phyloP scores from a whole-genome alignment of 2,113 vertebrate species.

The Malurus elegans region DNA sequence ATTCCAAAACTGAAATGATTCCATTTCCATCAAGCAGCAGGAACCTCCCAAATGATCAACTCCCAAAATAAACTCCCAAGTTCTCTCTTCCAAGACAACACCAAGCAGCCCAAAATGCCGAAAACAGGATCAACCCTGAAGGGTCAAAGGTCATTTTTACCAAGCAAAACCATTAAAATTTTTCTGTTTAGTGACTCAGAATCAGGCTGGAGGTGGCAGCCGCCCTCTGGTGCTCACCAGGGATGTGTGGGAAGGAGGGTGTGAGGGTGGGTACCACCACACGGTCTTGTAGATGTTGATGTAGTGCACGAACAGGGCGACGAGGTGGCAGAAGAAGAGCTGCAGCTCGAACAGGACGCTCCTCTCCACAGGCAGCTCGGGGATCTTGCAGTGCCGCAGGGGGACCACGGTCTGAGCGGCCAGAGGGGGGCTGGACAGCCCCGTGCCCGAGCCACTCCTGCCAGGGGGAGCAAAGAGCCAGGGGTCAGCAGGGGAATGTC shows the following conservation, averaged over 20 bases:
- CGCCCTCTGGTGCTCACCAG: constrained; percentile 78
- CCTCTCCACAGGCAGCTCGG: constrained; percentile 88
- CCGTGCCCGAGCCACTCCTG: constrained; percentile 90
- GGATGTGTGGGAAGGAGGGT: constrained; percentile 93
- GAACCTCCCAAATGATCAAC: background rate
- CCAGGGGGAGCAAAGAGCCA: background rate
- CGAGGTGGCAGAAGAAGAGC: constrained; percentile 95
- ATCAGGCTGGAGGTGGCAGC: background rate
- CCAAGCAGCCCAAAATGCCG: background rate
- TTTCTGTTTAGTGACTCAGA: too few relatives aligned
- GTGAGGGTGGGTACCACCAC: constrained; percentile 97
- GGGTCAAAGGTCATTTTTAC: too few relatives aligned
- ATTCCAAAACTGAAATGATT: background rate
- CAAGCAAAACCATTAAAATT: too few relatives aligned
- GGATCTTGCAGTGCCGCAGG: constrained; percentile 94
- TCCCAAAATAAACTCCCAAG: background rate
- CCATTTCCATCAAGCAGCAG: background rate
- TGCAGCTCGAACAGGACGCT: constrained; percentile 93
- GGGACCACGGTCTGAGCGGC: constrained; percentile 92
- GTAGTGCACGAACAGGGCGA: constrained; percentile 96
- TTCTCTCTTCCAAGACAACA: background rate
- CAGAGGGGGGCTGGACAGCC: constrained; percentile 92
- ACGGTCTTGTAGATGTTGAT: constrained; percentile 99
- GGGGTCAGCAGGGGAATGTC: background rate
- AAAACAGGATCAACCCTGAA: background rate